Evolutionary conservation across 2,888 invertebrate species (phyloP), one percentile per base, ranked within the genome.

Genomic region (Helleia helle): DNA sequence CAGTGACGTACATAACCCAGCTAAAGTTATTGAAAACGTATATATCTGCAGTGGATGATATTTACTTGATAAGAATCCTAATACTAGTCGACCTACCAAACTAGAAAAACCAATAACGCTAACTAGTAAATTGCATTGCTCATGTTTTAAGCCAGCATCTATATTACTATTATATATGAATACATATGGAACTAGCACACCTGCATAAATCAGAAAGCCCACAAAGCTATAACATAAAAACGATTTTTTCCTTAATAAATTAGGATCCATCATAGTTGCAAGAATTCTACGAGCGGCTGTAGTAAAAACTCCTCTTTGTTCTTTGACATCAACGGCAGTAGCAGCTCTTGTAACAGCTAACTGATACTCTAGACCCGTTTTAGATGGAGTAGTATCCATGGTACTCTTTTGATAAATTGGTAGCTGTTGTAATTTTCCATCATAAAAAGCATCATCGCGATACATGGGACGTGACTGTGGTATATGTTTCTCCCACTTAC

Each of bases 251-350:
- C 55, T 65, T 28, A 84, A 59, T 40, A 84, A 52, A 37, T 50
- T 65, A 1, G 74, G 71, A 48, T 81, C 79, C 71, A 81, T 62
- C 83, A 84, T 84, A 4, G 83, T 80, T 12, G 74, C 80, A 24
- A 84, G 56, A 44, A 80, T 65, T 52, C 83, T 67, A 59, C 81
- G 65, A 9, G 59, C 67, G 14, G 83, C 76, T 29, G 70, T 76
- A 6, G 80, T 79, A 43, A 68, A 81, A 9, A 83, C 55, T 22
- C 80, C 81, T 46, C 62, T 59, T 26, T 47, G 59, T 54, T 84
- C 83, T 28, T 52, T 49, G 44, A 84, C 60, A 55, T 84, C 83
- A 2, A 54, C 59, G 11, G 70, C 54, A 8, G 77, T 69, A n/a
- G 71, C 73, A 8, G 80, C 75, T 42, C 83, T 65, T 14, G 83